Evolutionary conservation across 2,888 invertebrate species (phyloP), one percentile per base, ranked within the genome.

Genomic region (Muscina levida): DNA sequence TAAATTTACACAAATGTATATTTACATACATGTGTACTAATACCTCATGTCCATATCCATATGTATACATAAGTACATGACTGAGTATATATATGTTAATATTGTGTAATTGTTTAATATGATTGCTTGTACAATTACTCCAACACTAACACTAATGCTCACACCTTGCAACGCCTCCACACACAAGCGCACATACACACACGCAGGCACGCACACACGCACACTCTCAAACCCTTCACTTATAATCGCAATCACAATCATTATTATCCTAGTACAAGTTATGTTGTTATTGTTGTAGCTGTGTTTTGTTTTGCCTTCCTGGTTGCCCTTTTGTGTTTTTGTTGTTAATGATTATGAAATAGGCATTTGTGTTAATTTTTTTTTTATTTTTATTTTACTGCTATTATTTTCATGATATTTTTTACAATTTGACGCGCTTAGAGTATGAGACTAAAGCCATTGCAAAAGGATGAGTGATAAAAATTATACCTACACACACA

Each of bases 91-190:
- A 22, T 11, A 11, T 56, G 53, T 13, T 26, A 37, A 31, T 44
- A 70, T 78, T 70, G 17, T 57, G 31, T 37, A 57, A 57, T 31
- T 31, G 57, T 57, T 57, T 57, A 57, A 57, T 57, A 15, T 10
- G 57, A 57, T 57, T 57, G 26, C 57, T 15, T 57, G 15, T 57
- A 57, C 57, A 57, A 57, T 57, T 57, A 57, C n/a, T 31, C 22
- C 57, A 13, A 46, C 46, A 46, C 46, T 46, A 57, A 57, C 31
- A 6, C 57, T 57, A 57, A 57, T 56, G 15, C 57, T 57, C 57
- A 57, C 37, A 57, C 57, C 57, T 57, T 11, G 10, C 1, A 3
- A 48, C 17, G 17, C 8, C 13, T 15, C n/a, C 11, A 56, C 26
- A 15, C 37, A 46, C 46, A 15, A 15, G 46, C 31, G 31, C 31